A percentile compares a stretch with the other conserved stretches of the same genome.
Evolutionary conservation across 1,140 invertebrate genomes (phyloP).

Genomic region (Neuroterus valhalla): DNA sequence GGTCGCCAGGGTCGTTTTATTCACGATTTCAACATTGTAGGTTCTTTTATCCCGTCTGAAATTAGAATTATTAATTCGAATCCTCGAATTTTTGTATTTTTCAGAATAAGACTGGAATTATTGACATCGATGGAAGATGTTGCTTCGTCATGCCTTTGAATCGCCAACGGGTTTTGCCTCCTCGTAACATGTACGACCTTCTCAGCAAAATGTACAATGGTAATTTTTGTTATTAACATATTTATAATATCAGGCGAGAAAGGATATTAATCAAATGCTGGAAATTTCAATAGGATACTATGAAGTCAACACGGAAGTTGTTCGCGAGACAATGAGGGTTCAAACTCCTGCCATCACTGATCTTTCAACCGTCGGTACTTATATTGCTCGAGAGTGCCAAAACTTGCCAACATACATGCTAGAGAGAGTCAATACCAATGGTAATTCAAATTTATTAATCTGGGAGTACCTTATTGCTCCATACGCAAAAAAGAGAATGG

Average conservation of each 20-base stretch:
- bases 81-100: conserved; percentile 47
- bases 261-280: neutral
- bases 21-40: conserved; percentile 89
- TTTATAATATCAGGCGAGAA: too few relatives aligned
- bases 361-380: conserved; percentile 79
- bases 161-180: conserved; percentile 84
- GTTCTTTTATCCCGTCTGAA: conserved; percentile 44
- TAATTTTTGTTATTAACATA: conserved; percentile 61
- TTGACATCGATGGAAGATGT: conserved; percentile 83
- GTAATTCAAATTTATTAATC: conserved; percentile 37
- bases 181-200: conserved; percentile 85
- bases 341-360: conserved; percentile 83
- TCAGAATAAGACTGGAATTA: conserved; percentile 88
- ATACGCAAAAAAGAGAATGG: too few relatives aligned
- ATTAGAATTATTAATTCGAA: conserved; percentile 15
- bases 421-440: conserved; percentile 75
- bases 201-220: conserved; percentile 86
- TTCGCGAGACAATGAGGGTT: conserved; percentile 86
- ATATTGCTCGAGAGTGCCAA: conserved; percentile 83
- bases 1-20: conserved; percentile 87
- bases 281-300: conserved; percentile 81
- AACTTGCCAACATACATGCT: conserved; percentile 84
- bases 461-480: neutral
- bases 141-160: conserved; percentile 95
- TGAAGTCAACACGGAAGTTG: conserved; percentile 86